Evolutionary conservation across 1,140 invertebrate genomes (phyloP).

Genomic region (Helicorthomorpha holstii): DNA sequence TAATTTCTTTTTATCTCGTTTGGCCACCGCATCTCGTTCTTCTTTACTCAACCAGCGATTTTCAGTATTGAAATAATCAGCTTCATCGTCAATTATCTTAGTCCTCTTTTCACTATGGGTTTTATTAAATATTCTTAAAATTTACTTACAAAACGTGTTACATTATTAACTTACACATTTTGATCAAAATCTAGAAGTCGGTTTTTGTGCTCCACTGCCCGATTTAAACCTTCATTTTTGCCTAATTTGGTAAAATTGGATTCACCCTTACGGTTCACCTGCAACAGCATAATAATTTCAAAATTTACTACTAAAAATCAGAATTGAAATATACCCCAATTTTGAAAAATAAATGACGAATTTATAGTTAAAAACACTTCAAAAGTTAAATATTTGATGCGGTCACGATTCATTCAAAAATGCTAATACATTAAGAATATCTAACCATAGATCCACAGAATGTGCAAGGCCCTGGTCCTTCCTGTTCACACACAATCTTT

Average conservation of each 20-base stretch:
- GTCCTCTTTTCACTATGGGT: slow-evolving; percentile 57
- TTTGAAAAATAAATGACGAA: too few species aligned
- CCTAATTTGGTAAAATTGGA: slow-evolving; percentile 22
- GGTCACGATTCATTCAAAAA: slow-evolving; percentile 1
- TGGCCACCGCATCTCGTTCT: slow-evolving; percentile 46
- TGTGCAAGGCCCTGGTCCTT: slow-evolving; percentile 88
- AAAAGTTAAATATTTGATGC: slow-evolving; percentile 3
- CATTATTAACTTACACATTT: slow-evolving; percentile 38
- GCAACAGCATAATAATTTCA: slow-evolving; percentile 48
- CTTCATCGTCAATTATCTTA: slow-evolving; percentile 84
- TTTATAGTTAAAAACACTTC: slow-evolving; percentile 48
- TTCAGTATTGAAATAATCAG: slow-evolving; percentile 73
- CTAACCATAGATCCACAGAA: slow-evolving; percentile 69
- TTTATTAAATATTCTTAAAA: slow-evolving; percentile 5
- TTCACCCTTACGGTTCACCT: slow-evolving; percentile 27
- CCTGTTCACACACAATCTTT: slow-evolving; percentile 84
- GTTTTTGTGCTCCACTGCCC: slow-evolving; percentile 62
- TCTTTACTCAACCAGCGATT: slow-evolving; percentile 55
- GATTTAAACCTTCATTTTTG: slow-evolving; percentile 25
- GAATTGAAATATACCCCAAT: slow-evolving; percentile 43
- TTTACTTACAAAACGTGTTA: neutral
- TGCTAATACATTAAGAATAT: slow-evolving; percentile 7
- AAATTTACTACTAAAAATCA: slow-evolving; percentile 47
- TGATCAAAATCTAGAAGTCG: slow-evolving; percentile 70
- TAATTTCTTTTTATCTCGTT: slow-evolving; percentile 48